phyloP scores from a whole-genome alignment of 2,113 vertebrate genomes.

The Brachyhypopomus gauderio region DNA sequence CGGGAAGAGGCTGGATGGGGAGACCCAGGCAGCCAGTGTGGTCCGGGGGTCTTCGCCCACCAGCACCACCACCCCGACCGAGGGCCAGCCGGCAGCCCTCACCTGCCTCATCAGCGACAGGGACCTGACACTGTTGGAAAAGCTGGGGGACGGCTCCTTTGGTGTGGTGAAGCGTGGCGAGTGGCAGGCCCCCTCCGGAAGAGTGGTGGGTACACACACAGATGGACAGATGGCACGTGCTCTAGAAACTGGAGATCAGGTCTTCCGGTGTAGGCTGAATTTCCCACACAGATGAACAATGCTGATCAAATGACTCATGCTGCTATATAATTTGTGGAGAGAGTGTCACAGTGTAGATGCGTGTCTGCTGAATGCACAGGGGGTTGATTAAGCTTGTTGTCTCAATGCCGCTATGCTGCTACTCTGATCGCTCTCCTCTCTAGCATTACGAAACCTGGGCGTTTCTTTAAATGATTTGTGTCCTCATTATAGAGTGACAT shows the following conservation, averaged over 20 bases:
- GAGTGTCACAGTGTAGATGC: not conserved
- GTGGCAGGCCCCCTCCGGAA: constrained; percentile 85
- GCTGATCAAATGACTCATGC: not conserved
- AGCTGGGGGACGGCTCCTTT: constrained; percentile 92
- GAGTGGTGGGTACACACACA: constrained; percentile 79
- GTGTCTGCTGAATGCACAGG: not conserved
- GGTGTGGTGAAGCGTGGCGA: constrained; percentile 94
- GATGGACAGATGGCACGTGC: not conserved
- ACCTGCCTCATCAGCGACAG: constrained; percentile 94
- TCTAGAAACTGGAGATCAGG: not conserved
- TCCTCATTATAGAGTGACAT: too few relatives aligned
- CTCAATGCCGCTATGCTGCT: too few relatives aligned
- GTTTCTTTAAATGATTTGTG: too few relatives aligned
- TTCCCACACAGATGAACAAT: not conserved
- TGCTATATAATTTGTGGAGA: not conserved
- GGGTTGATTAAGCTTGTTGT: too few relatives aligned
- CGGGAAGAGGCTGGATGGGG: constrained; percentile 86
- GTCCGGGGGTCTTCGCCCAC: constrained; percentile 77
- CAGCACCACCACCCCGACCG: constrained; percentile 35
- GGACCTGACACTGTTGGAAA: constrained; percentile 90
- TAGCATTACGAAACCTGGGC: too few relatives aligned
- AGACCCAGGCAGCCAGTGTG: constrained; percentile 73
- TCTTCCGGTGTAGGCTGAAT: not conserved
- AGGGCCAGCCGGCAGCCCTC: constrained; percentile 76
- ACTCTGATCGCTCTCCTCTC: too few relatives aligned